phyloP scores from a whole-genome alignment of 1,140 invertebrate species.

The Scaptomyza montana region DNA sequence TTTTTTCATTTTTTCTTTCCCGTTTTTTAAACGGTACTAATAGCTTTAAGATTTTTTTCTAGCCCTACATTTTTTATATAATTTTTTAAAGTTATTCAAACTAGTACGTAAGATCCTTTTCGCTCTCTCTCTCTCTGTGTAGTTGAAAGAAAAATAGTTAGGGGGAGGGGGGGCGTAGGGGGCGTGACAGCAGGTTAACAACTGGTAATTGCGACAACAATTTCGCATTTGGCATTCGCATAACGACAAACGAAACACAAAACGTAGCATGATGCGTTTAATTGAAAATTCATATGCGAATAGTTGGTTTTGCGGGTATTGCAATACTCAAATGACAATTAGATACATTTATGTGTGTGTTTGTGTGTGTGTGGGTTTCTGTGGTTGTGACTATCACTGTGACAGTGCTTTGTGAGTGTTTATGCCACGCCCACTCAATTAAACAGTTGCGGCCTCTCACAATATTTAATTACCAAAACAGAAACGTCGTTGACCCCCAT shows the following conservation, averaged over 20 bases:
- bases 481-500: conserved; percentile 55
- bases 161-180: background rate
- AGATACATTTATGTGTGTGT: conserved; percentile 7
- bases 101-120: too few species aligned
- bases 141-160: background rate
- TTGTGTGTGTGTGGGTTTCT: conserved; percentile 1
- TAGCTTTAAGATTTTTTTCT: too few species aligned
- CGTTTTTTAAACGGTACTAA: too few species aligned
- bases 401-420: conserved; percentile 6
- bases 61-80: too few species aligned
- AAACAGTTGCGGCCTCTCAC: conserved; percentile 34
- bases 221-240: conserved; percentile 38
- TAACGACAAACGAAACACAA: conserved; percentile 61
- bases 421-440: conserved; percentile 27
- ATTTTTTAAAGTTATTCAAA: too few species aligned
- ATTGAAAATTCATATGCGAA: conserved; percentile 63
- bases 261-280: conserved; percentile 48
- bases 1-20: too few species aligned
- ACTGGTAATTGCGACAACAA: conserved; percentile 64
- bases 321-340: conserved; percentile 55
- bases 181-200: conserved; percentile 54
- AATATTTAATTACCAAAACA: conserved; percentile 62
- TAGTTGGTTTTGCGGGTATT: conserved; percentile 15
- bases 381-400: background rate
- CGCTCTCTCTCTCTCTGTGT: background rate